phyloP scores from a whole-genome alignment of 1,140 invertebrate species.

The Brachystomella parvula region DNA sequence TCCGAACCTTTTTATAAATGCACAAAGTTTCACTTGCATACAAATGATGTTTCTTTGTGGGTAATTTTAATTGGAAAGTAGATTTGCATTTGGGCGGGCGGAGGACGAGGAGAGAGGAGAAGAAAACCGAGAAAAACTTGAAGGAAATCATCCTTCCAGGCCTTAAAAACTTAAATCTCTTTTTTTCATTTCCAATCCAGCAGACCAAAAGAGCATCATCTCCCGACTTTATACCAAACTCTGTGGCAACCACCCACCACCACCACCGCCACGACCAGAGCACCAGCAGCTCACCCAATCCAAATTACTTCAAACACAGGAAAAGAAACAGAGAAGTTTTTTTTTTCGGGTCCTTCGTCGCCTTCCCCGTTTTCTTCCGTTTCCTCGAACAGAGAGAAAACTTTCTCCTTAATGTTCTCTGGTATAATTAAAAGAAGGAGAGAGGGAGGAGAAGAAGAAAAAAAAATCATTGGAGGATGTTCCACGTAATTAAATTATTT shows the following conservation, averaged over 20 bases:
- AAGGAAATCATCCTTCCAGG: neutral
- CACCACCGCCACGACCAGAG: neutral
- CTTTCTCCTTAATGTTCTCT: constrained; percentile 15
- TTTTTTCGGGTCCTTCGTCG: too few species aligned
- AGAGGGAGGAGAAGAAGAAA: constrained; percentile 21
- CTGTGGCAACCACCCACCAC: neutral
- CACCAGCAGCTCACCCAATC: neutral
- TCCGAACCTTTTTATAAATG: constrained; percentile 37
- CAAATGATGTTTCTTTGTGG: constrained; percentile 37
- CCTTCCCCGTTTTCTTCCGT: too few species aligned
- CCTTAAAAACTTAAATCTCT: neutral
- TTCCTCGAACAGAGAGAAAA: too few species aligned
- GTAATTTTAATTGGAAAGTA: constrained; percentile 38
- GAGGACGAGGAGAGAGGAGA: constrained; percentile 4
- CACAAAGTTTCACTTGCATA: constrained; percentile 39
- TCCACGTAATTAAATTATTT: constrained; percentile 38
- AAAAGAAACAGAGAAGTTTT: too few species aligned
- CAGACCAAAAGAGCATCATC: neutral
- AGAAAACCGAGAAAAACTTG: neutral
- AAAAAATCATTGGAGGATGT: constrained; percentile 32
- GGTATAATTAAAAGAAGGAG: constrained; percentile 28
- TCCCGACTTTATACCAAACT: neutral
- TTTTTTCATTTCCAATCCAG: neutral
- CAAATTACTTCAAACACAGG: neutral
- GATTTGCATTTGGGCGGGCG: constrained; percentile 34